These are phyloP conservation scores for Caenorhabditis sp. DNA, from an alignment of 2,888 invertebrate species.

Conservation along the genomic window DNA sequence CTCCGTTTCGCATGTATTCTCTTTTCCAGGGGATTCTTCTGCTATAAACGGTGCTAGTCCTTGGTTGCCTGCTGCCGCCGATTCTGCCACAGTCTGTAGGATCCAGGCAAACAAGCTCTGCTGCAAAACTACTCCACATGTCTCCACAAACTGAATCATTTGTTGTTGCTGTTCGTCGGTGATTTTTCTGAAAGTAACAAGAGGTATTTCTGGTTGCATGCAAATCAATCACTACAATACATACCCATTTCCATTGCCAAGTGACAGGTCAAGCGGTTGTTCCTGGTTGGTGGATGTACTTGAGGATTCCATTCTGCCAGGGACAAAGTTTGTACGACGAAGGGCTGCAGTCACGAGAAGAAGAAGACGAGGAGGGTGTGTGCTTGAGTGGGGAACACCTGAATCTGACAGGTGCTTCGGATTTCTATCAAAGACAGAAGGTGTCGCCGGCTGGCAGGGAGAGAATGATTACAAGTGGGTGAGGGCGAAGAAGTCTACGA, in stretches of 20 bases:
- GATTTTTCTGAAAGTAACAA: constrained; percentile 5
- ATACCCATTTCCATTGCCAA: constrained; percentile 18
- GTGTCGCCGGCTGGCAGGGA: constrained; percentile 30
- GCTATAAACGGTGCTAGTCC: neutral
- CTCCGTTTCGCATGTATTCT: constrained; percentile 5
- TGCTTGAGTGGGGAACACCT: constrained; percentile 55
- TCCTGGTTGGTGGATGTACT: constrained; percentile 33
- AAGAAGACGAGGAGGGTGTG: constrained; percentile 20
- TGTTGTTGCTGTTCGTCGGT: constrained; percentile 10
- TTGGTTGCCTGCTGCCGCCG: neutral
- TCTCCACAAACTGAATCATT: constrained; percentile 11
- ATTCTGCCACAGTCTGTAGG: constrained; percentile 1
- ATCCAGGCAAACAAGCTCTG: constrained; percentile 1
- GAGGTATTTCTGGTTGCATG: neutral
- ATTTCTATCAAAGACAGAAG: constrained; percentile 58
- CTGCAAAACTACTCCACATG: constrained; percentile 7
- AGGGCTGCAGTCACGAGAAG: constrained; percentile 16
- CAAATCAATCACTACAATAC: neutral
- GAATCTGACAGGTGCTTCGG: constrained; percentile 68
- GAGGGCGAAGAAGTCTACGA: constrained; percentile 28
- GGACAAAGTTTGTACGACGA: neutral
- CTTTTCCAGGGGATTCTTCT: constrained; percentile 31
- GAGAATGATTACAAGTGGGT: constrained; percentile 24
- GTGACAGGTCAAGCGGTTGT: constrained; percentile 57
- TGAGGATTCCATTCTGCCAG: constrained; percentile 28